Evolutionary conservation across 2,113 vertebrate genomes (phyloP), one percentile per base, ranked within the genome.

Genomic region (Zapus hudsonius): DNA sequence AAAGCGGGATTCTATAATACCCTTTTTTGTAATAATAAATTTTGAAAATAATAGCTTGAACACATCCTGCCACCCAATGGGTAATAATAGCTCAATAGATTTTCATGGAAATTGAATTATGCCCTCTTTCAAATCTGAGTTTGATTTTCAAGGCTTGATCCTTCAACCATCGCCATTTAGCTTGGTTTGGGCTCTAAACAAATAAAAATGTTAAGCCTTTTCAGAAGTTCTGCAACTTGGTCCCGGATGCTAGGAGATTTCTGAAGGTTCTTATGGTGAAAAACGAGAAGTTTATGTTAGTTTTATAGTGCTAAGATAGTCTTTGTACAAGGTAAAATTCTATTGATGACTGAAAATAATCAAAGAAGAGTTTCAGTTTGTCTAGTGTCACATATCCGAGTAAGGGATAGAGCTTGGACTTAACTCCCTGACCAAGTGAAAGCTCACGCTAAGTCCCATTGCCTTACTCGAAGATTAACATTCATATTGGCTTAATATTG

Each of bases 321-420:
- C 4, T 93, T 80, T 73, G 8, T 7, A 63, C n/a, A 73, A 66
- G 23, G 90, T 91, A 81, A 74, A 94, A 29, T 79, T 91, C 19
- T 73, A n/a, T 17, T 13, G 29, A 8, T 61, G 27, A 96, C 83
- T 1, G 4, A 57, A 73, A 47, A 59, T 36, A 59, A 92, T 42
- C 25, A 84, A 83, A 78, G 5, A 93, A 79, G 17, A 42, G 6
- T 55, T 64, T 85, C 27, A 23, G 6, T 19, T 75, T 44, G 3
- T 19, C 22, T 2, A 47, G 8, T 25, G 5, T 90, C 66, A 52
- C 63, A n/a, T 23, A 73, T 11, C 15, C 36, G 82, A 82, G 27
- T 31, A 72, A 88, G 66, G 2, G 3, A 84, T 7, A 61, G 42
- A 89, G 11, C 29, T 73, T 2, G 36, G 11, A 44, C 27, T 40